Conservation (phyloP, 2,888 invertebrate species). For the Cantharis flavilabris region DNA sequence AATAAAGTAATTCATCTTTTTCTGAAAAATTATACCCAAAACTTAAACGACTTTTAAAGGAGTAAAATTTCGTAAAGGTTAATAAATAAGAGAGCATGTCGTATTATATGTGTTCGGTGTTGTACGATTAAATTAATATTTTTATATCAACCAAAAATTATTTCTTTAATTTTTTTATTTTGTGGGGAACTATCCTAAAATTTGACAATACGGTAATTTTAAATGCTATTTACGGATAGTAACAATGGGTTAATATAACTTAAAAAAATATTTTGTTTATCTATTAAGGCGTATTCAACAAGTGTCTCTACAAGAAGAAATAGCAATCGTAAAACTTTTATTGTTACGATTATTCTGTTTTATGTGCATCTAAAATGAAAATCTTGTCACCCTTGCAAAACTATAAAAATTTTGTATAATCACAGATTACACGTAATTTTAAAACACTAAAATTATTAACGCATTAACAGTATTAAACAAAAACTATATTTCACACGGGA, state of each 20-base stretch:
- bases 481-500: slow-evolving; percentile 23
- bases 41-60: background rate
- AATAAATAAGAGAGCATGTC: background rate
- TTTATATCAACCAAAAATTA: background rate
- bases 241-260: background rate
- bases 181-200: no score
- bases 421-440: background rate
- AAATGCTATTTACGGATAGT: background rate
- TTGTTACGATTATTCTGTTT: background rate
- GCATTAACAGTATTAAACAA: slow-evolving; percentile 1
- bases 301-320: slow-evolving; percentile 7
- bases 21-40: background rate
- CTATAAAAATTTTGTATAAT: background rate
- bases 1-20: slow-evolving; percentile 10
- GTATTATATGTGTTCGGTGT: background rate
- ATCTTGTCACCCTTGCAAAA: slow-evolving; percentile 5
- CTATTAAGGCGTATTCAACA: slow-evolving; percentile 3
- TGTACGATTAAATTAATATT: background rate
- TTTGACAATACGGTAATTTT: background rate
- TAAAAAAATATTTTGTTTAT: background rate
- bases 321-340: slow-evolving; percentile 11
- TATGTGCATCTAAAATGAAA: slow-evolving; percentile 13
- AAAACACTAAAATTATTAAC: background rate
- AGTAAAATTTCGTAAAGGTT: background rate
- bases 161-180: background rate